phyloP scores from a whole-genome alignment of 2,888 invertebrate genomes.

The Drosophila villosipedis region DNA sequence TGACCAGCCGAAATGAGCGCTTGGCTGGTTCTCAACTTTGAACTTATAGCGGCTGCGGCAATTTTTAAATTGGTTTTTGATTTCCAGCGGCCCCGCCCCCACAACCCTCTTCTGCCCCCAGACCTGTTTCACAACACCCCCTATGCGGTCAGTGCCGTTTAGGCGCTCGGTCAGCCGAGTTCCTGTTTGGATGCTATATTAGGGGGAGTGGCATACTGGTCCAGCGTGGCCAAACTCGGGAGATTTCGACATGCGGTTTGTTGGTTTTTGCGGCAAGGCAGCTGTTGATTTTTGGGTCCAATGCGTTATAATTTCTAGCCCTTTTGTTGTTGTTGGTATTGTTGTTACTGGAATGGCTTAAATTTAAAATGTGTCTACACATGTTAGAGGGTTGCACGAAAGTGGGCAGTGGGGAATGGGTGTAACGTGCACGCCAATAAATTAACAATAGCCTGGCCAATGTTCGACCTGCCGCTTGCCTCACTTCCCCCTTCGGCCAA shows the following conservation, averaged over 20 bases:
- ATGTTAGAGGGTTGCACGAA: slow-evolving; percentile 35
- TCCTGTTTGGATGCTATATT: slow-evolving; percentile 38
- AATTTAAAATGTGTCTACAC: slow-evolving; percentile 77
- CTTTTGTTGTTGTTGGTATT: slow-evolving; percentile 39
- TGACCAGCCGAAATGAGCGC: slow-evolving; percentile 44
- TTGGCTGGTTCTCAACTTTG: slow-evolving; percentile 70
- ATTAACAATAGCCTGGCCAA: slow-evolving; percentile 71
- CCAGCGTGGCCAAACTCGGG: slow-evolving; percentile 21
- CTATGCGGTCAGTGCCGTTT: slow-evolving; percentile 75
- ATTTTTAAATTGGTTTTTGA: slow-evolving; percentile 75
- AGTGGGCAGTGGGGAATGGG: slow-evolving; percentile 7
- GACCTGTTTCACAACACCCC: slow-evolving; percentile 27
- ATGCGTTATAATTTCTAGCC: slow-evolving; percentile 75
- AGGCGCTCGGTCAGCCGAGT: slow-evolving; percentile 73
- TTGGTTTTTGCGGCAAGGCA: slow-evolving; percentile 76
- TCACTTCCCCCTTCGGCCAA: slow-evolving; percentile 10
- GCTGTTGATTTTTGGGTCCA: slow-evolving; percentile 78
- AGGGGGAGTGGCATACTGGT: slow-evolving; percentile 8
- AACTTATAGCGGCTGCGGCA: slow-evolving; percentile 74
- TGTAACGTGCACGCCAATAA: slow-evolving; percentile 62
- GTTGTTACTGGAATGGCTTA: slow-evolving; percentile 57
- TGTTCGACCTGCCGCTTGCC: slow-evolving; percentile 30
- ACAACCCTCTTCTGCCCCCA: not conserved
- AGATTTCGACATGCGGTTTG: slow-evolving; percentile 74
- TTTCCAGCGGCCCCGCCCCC: slow-evolving; percentile 37